Evolutionary conservation across 2,888 invertebrate species (phyloP).

Genomic region (Hyalella azteca): DNA sequence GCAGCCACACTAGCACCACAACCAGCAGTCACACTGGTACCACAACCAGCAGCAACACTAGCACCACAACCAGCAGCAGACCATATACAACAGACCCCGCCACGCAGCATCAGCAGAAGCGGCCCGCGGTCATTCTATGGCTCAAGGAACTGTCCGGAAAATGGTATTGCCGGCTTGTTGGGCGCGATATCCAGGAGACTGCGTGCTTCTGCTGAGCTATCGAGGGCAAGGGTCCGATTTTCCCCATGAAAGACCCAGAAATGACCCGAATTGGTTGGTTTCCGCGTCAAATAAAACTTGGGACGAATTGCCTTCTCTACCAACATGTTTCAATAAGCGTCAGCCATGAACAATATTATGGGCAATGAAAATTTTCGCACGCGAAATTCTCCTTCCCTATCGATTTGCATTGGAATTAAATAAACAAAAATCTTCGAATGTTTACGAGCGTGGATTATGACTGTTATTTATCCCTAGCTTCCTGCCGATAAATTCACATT

Average conservation of each 20-base stretch:
- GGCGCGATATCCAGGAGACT: conserved; percentile 20
- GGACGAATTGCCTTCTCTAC: neutral
- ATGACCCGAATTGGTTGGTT: conserved; percentile 19
- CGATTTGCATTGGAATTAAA: too few relatives aligned
- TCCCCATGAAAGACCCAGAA: neutral
- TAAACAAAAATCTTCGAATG: too few relatives aligned
- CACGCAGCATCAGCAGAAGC: neutral
- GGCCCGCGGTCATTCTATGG: conserved; percentile 12
- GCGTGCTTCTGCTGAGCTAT: conserved; percentile 30
- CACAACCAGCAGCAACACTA: neutral
- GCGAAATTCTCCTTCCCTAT: too few relatives aligned
- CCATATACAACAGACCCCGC: too few relatives aligned
- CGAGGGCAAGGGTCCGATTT: conserved; percentile 26
- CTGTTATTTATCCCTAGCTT: too few relatives aligned
- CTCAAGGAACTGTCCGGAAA: conserved; percentile 33
- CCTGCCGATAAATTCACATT: too few relatives aligned
- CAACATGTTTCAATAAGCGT: neutral
- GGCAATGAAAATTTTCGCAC: too few relatives aligned
- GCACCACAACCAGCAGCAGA: neutral
- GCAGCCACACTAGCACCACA: neutral
- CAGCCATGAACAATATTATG: too few relatives aligned
- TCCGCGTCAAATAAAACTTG: neutral
- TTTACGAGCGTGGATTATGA: too few relatives aligned
- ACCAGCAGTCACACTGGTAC: neutral
- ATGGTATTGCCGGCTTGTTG: conserved; percentile 37